Conservation (phyloP, 2,797 vertebrate genomes). For the Lutjanus argentimaculatus region DNA sequence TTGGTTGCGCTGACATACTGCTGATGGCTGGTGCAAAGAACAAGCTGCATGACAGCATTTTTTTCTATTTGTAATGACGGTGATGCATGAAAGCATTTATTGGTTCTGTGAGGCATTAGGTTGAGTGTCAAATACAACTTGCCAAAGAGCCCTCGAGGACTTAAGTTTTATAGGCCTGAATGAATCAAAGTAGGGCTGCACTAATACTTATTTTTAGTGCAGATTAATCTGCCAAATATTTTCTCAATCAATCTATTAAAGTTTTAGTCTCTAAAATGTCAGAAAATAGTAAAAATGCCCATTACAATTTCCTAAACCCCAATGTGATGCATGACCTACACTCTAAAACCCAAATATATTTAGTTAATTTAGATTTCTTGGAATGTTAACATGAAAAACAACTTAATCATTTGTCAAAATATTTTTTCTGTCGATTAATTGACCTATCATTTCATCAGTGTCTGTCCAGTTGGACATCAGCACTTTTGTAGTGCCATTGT, state of each 20-base stretch:
- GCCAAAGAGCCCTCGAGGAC: background rate
- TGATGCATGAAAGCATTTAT: conserved; percentile 16
- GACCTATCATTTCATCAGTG: background rate
- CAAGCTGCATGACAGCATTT: background rate
- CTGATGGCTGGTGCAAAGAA: conserved; percentile 19
- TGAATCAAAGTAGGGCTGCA: background rate
- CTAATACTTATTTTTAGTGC: background rate
- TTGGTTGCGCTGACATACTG: background rate
- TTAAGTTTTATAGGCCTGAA: background rate
- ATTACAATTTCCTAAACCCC: background rate
- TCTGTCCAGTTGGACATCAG: background rate
- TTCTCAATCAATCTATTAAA: background rate
- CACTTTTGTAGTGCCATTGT: background rate
- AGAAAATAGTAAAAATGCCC: background rate
- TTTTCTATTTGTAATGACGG: background rate
- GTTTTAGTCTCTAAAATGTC: background rate
- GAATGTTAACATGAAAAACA: no score
- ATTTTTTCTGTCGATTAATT: background rate
- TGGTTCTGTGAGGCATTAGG: background rate
- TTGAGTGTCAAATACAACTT: background rate
- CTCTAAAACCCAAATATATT: background rate
- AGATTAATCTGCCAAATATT: background rate
- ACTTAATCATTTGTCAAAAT: background rate
- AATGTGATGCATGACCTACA: background rate
- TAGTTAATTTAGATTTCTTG: no score